A percentile compares a stretch with the other conserved stretches of the same genome.
phyloP scores from a whole-genome alignment of 35 echinoderm and acorn worm genomes.

The Hemicentrotus pulcherrimus region DNA sequence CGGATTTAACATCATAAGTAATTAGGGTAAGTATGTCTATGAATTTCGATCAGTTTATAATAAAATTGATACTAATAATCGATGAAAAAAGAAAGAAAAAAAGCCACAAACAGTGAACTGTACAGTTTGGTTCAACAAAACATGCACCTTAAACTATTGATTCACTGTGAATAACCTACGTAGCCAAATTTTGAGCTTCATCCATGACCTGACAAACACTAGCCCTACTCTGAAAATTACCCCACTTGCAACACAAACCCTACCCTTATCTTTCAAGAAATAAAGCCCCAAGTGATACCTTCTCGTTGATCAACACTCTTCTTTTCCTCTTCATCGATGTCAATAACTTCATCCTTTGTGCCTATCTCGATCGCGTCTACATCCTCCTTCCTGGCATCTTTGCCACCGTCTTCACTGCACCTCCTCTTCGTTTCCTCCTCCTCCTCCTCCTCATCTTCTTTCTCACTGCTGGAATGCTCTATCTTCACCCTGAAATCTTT shows the following conservation, averaged over 20 bases:
- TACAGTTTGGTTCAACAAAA: no score
- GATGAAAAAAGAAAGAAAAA: not conserved
- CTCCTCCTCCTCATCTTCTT: slow-evolving; percentile 26
- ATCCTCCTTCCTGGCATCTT: not conserved
- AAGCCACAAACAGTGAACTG: not conserved
- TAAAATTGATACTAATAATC: not conserved
- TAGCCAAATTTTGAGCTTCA: not conserved
- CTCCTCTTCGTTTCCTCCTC: not conserved
- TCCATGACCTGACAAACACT: not conserved
- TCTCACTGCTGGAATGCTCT: not conserved
- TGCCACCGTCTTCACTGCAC: not conserved
- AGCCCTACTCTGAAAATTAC: no score
- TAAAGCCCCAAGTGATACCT: not conserved
- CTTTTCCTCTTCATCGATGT: slow-evolving; percentile 28
- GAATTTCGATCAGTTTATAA: no score
- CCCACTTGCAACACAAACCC: no score
- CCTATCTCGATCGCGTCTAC: not conserved
- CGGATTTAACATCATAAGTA: no score
- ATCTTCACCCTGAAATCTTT: slow-evolving; percentile 20
- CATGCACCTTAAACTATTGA: no score
- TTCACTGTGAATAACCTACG: no score
- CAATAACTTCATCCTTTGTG: slow-evolving; percentile 17
- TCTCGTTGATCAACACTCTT: not conserved
- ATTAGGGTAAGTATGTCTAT: no score
- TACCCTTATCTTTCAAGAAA: no score